Base-by-base conservation (phyloP, 2,113 vertebrate species). In the Columbina picui region DNA sequence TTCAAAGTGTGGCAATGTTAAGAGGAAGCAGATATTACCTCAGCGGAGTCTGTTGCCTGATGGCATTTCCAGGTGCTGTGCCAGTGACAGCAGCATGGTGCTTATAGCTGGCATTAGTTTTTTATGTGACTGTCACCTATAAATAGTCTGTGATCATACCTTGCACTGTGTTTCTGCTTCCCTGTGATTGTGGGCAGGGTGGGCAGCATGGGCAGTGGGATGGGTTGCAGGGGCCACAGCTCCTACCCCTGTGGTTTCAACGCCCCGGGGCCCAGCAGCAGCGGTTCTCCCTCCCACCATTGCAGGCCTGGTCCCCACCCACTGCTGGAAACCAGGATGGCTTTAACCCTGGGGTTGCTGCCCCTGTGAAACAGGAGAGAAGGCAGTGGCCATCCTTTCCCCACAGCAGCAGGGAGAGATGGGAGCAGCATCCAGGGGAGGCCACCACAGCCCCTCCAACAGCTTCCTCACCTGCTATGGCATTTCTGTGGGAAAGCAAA, bases 31-130 rank as follows among this genome's bases (percentile, higher is more conserved):
- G 77, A 19, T 38, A 79, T 4, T 52, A 60, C n/a, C 47, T 38
- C 53, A 50, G 41, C 16, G 47, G 41, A 25, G 14, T 80, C 68
- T 59, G 53, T 32, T 26, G 9, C 59, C 63, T 77, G 39, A 77
- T 1, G 10, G 38, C 6, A 0, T 45, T 53, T 49, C 43, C 63
- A 59, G 49, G 10, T 73, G 43, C 88, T 49, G 29, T 50, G 38
- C n/a, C 10, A 18, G 27, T 12, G n/a, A 53, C 34, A 61, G 39
- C 41, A 78, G 27, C 1, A 0, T 3, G 7, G 14, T 64, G 64
- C 36, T 88, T 50, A 41, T 68, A 85, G 34, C 53, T 69, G 69
- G 60, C 14, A 30, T 90, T 85, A 50, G 43, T 81, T 88, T 88
- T 81, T 69, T 49, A 50, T 4, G 5, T 0, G 2, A 25, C 25